Evolutionary conservation across 2,888 invertebrate species (phyloP), one percentile per base, ranked within the genome.

Genomic region (Lathronympha strigana): DNA sequence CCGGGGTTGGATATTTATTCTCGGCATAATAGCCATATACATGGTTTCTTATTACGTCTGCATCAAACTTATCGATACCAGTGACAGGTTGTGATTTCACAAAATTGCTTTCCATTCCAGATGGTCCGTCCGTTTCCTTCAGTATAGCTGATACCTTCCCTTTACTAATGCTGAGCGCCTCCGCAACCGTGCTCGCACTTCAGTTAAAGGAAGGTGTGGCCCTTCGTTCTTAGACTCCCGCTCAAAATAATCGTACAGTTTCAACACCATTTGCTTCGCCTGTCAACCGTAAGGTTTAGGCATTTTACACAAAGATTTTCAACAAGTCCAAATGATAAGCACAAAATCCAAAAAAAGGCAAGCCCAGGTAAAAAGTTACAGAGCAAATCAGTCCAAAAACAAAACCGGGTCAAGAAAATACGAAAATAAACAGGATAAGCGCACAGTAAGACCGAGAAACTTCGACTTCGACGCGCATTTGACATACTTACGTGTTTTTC

Each of bases 361-460:
- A 31, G 31, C 31, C 31, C 8, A 31, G 31, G 31, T 31, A 5
- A 31, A 31, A 8, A 31, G 9, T 31, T 8, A 9, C n/a, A n/a
- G 4, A 31, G 9, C 9, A 31, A 31, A 31, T 31, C 9, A 31
- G 31, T 31, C 31, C 31, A 6, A 31, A 31, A n/a, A 36, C 13
- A 13, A 36, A 36, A 36, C 3, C 36, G 3, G 36, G 36, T 36
- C 36, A 36, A 36, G 36, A 36, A 36, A 36, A 36, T n/a, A 36
- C 36, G n/a, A n/a, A 36, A 36, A 36, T 36, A 36, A 36, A 36
- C 36, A 36, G 36, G 13, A 36, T 36, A 36, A 36, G 36, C 36
- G 36, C 36, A 36, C 36, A 36, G n/a, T 36, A 36, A 36, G 13
- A 36, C 36, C n/a, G 36, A 13, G 36, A 36, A 36, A 36, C 36